Evolutionary conservation across 1,140 invertebrate species (phyloP).

Genomic region (Calephelis virginiensis): DNA sequence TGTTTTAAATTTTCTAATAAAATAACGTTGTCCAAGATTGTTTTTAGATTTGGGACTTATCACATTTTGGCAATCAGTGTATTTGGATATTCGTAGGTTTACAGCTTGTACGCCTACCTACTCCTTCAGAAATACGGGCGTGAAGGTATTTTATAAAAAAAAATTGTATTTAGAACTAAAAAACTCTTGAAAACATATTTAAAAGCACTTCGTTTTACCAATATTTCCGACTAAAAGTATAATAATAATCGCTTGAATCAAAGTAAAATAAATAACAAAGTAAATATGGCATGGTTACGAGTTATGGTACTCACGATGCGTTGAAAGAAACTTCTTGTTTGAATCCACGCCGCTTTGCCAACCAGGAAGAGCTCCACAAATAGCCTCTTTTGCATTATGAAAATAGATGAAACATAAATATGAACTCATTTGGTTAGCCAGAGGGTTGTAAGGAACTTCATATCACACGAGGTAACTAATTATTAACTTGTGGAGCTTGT

Average conservation of each 20-base stretch:
- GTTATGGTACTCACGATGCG: slow-evolving; percentile 25
- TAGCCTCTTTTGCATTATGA: slow-evolving; percentile 50
- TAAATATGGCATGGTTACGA: not conserved
- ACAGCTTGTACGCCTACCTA: too few relatives aligned
- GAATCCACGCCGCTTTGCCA: slow-evolving; percentile 22
- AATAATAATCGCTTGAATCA: not conserved
- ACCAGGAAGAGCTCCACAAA: slow-evolving; percentile 48
- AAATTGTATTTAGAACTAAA: too few relatives aligned
- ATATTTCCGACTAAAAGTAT: too few relatives aligned
- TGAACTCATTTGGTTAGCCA: slow-evolving; percentile 15
- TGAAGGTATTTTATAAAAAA: too few relatives aligned
- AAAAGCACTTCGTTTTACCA: too few relatives aligned
- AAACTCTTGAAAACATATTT: too few relatives aligned
- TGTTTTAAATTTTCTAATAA: too few relatives aligned
- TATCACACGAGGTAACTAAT: not conserved
- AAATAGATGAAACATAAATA: slow-evolving; percentile 55
- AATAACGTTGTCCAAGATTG: too few relatives aligned
- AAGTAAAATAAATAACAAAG: not conserved
- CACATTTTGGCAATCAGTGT: too few relatives aligned
- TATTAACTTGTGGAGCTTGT: not conserved
- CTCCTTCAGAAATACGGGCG: too few relatives aligned
- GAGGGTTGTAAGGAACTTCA: not conserved
- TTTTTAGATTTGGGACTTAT: too few relatives aligned
- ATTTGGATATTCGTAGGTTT: too few relatives aligned
- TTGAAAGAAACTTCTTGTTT: slow-evolving; percentile 47